Evolutionary conservation across 2,797 vertebrate species (phyloP), one percentile per base, ranked within the genome.

Genomic region (Spinus olivaceus): DNA sequence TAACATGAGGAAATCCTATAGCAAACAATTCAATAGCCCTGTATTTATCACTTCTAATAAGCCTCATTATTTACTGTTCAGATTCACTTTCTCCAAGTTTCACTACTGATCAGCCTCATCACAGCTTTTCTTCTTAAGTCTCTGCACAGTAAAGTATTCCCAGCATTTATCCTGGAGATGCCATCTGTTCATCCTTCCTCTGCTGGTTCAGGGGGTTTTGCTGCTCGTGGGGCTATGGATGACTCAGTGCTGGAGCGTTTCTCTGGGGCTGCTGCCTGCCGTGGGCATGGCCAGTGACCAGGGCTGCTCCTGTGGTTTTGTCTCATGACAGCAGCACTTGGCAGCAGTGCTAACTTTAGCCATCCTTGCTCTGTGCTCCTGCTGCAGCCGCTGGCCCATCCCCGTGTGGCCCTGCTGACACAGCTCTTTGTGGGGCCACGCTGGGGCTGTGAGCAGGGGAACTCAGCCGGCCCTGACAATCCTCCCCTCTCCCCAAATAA

Each of bases 51-150:
- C 28, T 74, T 81, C 56, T 33, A 81, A 14, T 42, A 63, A 92
- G 53, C 30, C 15, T 70, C 20, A 15, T 24, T 79, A 28, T 73
- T 93, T 95, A 49, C 22, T 90, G 47, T 59, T 81, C 76, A 78
- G 35, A 37, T 39, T 78, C 41, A 53, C 3, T 94, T 91, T 69
- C 67, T 88, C 57, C 53, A 16, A 8, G 56, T 92, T 90, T 86
- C 78, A 12, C 47, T 73, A 4, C 51, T 30, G 25, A 51, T 71
- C 9, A 49, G 11, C 17, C 49, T 87, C 50, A 50, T 85, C 21
- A 17, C 28, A 21, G 35, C 65, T 57, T 94, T 96, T 37, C 66
- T 49, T 63, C 56, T 64, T 0, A 60, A 91, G 72, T 57, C 46
- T 4, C 51, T 44, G 44, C 35, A 13, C 19, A 56, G 78, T 33